phyloP scores from a whole-genome alignment of 1,140 invertebrate species.

The Drosophila sucinea region DNA sequence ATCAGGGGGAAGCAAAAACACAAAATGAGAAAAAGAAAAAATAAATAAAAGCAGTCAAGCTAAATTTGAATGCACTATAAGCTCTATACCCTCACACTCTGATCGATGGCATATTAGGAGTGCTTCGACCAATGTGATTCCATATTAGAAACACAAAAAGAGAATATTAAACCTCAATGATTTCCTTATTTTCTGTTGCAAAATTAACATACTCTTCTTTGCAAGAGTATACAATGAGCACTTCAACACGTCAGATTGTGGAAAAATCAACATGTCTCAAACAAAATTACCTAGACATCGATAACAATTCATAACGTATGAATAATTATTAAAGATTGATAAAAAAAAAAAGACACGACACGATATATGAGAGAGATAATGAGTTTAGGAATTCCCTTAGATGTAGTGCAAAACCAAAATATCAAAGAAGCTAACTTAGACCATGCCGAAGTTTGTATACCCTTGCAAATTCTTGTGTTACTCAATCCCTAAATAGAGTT shows the following conservation, averaged over 20 bases:
- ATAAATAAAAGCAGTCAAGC: constrained; percentile 17
- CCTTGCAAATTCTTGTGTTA: too few relatives aligned
- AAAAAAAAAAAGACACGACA: not conserved
- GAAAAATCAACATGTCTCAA: constrained; percentile 4
- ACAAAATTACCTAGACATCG: not conserved
- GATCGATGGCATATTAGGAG: not conserved
- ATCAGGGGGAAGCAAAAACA: constrained; percentile 39
- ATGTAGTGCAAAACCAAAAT: too few relatives aligned
- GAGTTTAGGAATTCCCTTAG: not conserved
- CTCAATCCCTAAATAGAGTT: too few relatives aligned
- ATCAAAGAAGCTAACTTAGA: too few relatives aligned
- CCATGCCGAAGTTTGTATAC: too few relatives aligned
- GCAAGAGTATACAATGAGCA: not conserved
- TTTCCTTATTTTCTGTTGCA: not conserved
- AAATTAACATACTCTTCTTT: not conserved
- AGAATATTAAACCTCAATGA: too few relatives aligned
- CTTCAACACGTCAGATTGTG: not conserved
- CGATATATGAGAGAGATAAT: not conserved
- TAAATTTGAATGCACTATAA: not conserved
- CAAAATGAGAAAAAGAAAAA: constrained; percentile 34
- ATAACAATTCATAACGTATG: not conserved
- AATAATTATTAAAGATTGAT: not conserved
- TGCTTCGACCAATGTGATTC: too few relatives aligned
- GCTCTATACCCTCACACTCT: not conserved
- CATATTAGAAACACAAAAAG: too few relatives aligned